Evolutionary conservation across 2,113 vertebrate genomes (phyloP).

Genomic region (Polypterus bichir): DNA sequence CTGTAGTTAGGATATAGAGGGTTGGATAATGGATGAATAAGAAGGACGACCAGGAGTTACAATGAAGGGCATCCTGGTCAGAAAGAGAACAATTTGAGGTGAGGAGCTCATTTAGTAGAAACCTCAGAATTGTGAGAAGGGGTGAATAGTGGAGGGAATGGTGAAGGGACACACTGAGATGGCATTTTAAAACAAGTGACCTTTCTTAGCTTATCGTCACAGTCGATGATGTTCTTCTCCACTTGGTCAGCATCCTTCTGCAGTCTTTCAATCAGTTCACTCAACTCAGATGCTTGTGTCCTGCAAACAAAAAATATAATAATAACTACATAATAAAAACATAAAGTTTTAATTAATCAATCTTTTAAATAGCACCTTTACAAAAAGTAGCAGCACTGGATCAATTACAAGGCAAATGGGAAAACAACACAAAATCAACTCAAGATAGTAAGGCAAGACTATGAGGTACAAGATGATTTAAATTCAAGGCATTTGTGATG

Average conservation of each 20-base stretch:
- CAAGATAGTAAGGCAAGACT: too few species aligned
- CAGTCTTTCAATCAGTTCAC: constrained; percentile 72
- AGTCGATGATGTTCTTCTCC: constrained; percentile 84
- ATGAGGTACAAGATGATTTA: too few species aligned
- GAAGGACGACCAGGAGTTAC: too few species aligned
- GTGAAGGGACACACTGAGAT: neutral
- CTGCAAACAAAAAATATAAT: constrained; percentile 30
- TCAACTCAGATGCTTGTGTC: constrained; percentile 56
- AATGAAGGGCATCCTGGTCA: too few species aligned
- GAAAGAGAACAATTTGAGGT: neutral
- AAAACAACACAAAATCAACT: too few species aligned
- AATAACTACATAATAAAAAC: neutral
- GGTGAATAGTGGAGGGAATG: neutral
- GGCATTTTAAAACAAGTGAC: constrained; percentile 38
- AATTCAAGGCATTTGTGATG: too few species aligned
- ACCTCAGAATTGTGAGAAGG: neutral
- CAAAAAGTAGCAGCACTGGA: neutral
- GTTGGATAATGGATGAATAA: too few species aligned
- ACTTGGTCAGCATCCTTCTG: constrained; percentile 92
- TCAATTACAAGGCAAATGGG: neutral
- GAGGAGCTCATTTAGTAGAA: neutral
- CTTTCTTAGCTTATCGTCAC: constrained; percentile 75
- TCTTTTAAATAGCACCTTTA: too few species aligned
- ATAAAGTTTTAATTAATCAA: too few species aligned
- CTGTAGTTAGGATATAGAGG: too few species aligned